phyloP scores from a whole-genome alignment of 1,140 invertebrate genomes.

The Anthonomus grandis region DNA sequence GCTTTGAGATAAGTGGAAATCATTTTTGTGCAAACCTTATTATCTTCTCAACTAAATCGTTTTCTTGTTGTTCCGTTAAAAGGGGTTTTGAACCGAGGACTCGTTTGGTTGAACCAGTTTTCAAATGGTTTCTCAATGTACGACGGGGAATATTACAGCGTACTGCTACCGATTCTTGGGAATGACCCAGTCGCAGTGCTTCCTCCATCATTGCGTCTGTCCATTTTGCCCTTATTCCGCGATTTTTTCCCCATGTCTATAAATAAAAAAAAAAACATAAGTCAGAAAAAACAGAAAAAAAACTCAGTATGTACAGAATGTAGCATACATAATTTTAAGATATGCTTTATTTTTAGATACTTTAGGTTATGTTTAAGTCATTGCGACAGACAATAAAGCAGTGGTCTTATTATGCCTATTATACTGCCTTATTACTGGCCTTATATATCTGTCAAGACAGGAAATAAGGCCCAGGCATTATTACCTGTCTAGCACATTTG shows the following conservation, averaged over 20 bases:
- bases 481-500: too few relatives aligned
- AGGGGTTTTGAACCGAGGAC: constrained; percentile 15
- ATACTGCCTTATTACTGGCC: too few relatives aligned
- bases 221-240: constrained; percentile 23
- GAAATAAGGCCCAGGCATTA: too few relatives aligned
- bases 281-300: too few relatives aligned
- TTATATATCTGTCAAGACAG: neutral
- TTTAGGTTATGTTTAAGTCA: neutral
- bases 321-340: neutral
- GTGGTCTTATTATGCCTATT: constrained; percentile 1
- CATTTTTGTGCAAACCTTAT: constrained; percentile 2
- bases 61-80: constrained; percentile 14
- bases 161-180: constrained; percentile 19
- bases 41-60: constrained; percentile 14
- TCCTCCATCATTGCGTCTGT: constrained; percentile 23
- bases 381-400: constrained; percentile 5
- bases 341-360: neutral
- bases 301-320: too few relatives aligned
- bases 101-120: constrained; percentile 16
- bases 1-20: constrained; percentile 17
- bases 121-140: constrained; percentile 24
- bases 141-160: constrained; percentile 20
- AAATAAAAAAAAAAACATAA: constrained; percentile 13
- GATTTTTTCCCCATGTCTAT: constrained; percentile 24
- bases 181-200: constrained; percentile 16